These are phyloP conservation scores for Teleogryllus occipitalis DNA, from an alignment of 1,140 invertebrate genomes.

Conservation along the genomic window DNA sequence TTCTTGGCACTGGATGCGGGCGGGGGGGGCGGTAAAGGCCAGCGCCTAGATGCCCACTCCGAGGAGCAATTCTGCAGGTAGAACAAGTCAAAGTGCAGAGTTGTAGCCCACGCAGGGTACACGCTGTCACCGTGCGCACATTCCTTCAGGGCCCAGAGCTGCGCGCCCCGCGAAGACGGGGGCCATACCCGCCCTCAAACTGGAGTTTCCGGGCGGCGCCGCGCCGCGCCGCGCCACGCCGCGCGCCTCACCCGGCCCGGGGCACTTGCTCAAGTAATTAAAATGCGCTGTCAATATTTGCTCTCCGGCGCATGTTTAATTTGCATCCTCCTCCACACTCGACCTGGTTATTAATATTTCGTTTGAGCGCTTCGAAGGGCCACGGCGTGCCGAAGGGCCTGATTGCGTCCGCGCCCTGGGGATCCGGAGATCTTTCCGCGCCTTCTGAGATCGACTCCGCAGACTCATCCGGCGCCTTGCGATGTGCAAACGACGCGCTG, in stretches of 20 bases:
- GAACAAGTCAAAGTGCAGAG: no score
- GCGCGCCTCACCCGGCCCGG: neutral
- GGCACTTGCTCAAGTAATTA: slow-evolving; percentile 1
- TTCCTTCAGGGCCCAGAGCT: no score
- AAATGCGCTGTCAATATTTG: slow-evolving; percentile 4
- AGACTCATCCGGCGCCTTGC: neutral
- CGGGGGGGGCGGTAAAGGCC: no score
- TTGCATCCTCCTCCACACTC: neutral
- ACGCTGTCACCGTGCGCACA: no score
- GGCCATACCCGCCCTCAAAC: no score
- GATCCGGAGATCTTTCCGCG: neutral
- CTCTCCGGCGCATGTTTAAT: neutral
- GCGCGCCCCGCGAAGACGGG: no score
- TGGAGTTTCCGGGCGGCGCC: no score
- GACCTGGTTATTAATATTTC: slow-evolving; percentile 5
- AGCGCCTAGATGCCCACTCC: no score
- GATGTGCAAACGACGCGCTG: neutral
- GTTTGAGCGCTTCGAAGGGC: neutral
- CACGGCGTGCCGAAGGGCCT: neutral
- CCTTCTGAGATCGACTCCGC: neutral
- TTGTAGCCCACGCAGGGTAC: no score
- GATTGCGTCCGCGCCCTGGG: neutral
- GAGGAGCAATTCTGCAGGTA: no score
- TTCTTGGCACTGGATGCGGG: no score
- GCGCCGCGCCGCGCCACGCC: no score